These are phyloP conservation scores for Nyctereutes procyonoides DNA, from an alignment of 2,113 vertebrate species.

Conservation along the genomic window DNA sequence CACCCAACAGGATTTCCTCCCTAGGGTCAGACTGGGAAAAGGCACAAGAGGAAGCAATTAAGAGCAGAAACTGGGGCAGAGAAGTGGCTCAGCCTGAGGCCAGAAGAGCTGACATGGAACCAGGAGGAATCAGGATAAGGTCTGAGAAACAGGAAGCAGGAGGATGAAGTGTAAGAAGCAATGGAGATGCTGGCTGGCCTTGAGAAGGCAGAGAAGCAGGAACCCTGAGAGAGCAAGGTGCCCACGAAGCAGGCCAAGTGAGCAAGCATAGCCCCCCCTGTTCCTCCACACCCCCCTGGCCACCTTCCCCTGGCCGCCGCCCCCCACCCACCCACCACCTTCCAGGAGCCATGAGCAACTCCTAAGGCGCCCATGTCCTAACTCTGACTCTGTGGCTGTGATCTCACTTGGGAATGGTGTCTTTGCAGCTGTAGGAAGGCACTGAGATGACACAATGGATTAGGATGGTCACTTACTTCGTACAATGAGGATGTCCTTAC, in stretches of 20 bases:
- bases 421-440: neutral
- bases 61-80: neutral
- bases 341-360: rapidly evolving
- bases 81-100: rapidly evolving
- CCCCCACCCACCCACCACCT: rapidly evolving
- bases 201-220: neutral
- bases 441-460: rapidly evolving
- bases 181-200: rapidly evolving
- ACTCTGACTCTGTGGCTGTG: neutral
- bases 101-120: neutral
- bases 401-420: neutral
- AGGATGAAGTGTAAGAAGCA: no score
- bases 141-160: neutral
- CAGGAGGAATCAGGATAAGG: neutral
- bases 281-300: no score
- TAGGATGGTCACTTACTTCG: neutral
- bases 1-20: rapidly evolving
- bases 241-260: rapidly evolving
- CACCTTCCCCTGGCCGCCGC: no score
- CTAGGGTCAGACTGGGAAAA: no score
- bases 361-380: no score
- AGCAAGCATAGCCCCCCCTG: no score
- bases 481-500: neutral
- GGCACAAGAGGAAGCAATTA: rapidly evolving
- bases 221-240: rapidly evolving